Conservation (phyloP, 2,888 invertebrate genomes). For the Lepidocyrtinus sp. region DNA sequence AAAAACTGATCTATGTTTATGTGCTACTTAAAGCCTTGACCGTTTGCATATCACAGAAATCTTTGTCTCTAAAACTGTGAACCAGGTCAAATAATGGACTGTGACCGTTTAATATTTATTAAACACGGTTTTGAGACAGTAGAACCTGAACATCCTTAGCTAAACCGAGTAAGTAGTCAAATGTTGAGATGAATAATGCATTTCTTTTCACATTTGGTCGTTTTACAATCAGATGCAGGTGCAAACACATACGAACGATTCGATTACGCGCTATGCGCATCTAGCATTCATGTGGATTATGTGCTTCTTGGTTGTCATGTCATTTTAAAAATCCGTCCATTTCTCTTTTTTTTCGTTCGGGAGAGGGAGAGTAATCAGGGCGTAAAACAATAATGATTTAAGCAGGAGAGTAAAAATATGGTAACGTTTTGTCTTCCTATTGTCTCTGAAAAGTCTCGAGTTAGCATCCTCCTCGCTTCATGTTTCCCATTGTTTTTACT, state of each 20-base stretch:
- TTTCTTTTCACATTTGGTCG: too few relatives aligned
- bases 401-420: slow-evolving; percentile 23
- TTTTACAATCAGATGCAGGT: too few relatives aligned
- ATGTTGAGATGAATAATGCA: too few relatives aligned
- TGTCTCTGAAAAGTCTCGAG: slow-evolving; percentile 33
- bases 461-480: not conserved
- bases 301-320: slow-evolving; percentile 40
- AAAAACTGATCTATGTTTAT: not conserved
- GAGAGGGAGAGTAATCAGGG: slow-evolving; percentile 50
- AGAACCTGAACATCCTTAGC: too few relatives aligned
- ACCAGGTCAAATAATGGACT: slow-evolving; percentile 35
- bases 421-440: slow-evolving; percentile 3
- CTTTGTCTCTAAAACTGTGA: slow-evolving; percentile 1
- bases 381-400: slow-evolving; percentile 54
- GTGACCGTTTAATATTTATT: slow-evolving; percentile 28
- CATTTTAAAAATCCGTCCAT: slow-evolving; percentile 25
- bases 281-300: slow-evolving; percentile 12
- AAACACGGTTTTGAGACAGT: too few relatives aligned
- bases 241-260: not conserved
- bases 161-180: too few relatives aligned
- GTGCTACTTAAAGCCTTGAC: not conserved
- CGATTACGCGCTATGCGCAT: too few relatives aligned
- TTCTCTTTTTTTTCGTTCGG: slow-evolving; percentile 23
- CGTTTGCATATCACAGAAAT: not conserved
- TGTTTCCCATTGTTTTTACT: slow-evolving; percentile 3